Evolutionary conservation across 2,888 invertebrate species (phyloP), one percentile per base, ranked within the genome.

Genomic region (Mythimna vitellina): DNA sequence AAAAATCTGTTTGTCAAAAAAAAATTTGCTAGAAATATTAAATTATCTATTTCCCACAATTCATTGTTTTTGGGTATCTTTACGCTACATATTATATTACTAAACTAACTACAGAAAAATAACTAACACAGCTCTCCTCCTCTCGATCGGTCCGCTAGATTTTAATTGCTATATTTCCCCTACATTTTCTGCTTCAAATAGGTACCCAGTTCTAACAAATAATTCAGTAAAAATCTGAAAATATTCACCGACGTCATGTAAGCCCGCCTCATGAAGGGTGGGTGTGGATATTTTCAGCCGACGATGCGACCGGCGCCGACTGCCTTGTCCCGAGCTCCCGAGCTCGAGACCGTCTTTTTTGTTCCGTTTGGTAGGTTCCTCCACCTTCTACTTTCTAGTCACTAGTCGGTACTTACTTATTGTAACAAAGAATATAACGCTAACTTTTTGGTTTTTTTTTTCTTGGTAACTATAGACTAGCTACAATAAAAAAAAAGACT

Each of bases 251-350:
- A n/a, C n/a, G 65, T n/a, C 90, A 91, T 91, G 90, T 91, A 89
- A 91, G 54, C 91, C 88, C 12, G 6, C 32, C 72, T n/a, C 76
- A 63, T 20, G 65, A 79, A 87, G 76, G 90, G 79, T 71, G 81
- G 83, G 72, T 89, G 89, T 83, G 89, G 90, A 84, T 94, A 94
- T 94, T 94, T 93, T 90, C 90, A 93, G 90, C 87, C 90, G 88
- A 79, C 88, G 88, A 17, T 7, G 46, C 88, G 86, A 87, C 89
- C 89, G 93, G 91, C 93, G 91, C 90, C 92, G 90, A 86, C 86
- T 87, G 83, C 75, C 89, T 90, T 84, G 86, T 86, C 81, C 79
- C 82, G 90, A 83, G 86, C 38, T 86, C 84, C 80, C 83, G 82
- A 83, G 86, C 38, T 86, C 84, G 80, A 82, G 82, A 60, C 67